Evolutionary conservation across 2,797 vertebrate genomes (phyloP).

Genomic region (Oryzias sinensis): DNA sequence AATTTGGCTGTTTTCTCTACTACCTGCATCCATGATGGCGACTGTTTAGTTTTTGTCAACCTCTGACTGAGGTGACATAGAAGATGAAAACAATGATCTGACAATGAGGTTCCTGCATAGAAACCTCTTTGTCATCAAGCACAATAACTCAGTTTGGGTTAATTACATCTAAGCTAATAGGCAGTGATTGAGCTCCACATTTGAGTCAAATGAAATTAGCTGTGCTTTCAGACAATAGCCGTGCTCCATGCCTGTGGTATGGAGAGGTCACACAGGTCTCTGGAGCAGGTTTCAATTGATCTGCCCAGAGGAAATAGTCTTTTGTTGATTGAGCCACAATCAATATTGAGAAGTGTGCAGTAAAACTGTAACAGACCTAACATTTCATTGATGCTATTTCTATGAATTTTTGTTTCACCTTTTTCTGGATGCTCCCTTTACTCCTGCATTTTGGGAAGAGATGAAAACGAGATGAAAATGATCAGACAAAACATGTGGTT

Average conservation of each 20-base stretch:
- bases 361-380: conserved; percentile 4
- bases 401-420: not conserved
- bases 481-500: too few relatives aligned
- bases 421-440: too few relatives aligned
- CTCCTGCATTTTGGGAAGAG: too few relatives aligned
- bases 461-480: too few relatives aligned
- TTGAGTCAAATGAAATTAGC: conserved; percentile 77
- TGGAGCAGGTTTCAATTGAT: conserved; percentile 69
- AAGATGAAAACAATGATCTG: conserved; percentile 74
- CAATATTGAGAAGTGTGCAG: conserved; percentile 30
- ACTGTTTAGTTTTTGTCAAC: conserved; percentile 56
- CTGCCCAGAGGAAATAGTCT: conserved; percentile 41
- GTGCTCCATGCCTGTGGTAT: conserved; percentile 39
- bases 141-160: conserved; percentile 80
- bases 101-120: conserved; percentile 73
- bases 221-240: conserved; percentile 59
- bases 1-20: conserved; percentile 40
- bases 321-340: conserved; percentile 26
- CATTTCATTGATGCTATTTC: not conserved
- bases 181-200: conserved; percentile 73
- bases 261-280: conserved; percentile 48
- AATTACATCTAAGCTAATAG: conserved; percentile 80
- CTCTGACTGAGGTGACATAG: conserved; percentile 71
- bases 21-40: conserved; percentile 50
- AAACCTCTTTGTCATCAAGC: conserved; percentile 78